Base-by-base conservation (phyloP, 2,888 invertebrate species). In the Venustoraphidia nigricollis region DNA sequence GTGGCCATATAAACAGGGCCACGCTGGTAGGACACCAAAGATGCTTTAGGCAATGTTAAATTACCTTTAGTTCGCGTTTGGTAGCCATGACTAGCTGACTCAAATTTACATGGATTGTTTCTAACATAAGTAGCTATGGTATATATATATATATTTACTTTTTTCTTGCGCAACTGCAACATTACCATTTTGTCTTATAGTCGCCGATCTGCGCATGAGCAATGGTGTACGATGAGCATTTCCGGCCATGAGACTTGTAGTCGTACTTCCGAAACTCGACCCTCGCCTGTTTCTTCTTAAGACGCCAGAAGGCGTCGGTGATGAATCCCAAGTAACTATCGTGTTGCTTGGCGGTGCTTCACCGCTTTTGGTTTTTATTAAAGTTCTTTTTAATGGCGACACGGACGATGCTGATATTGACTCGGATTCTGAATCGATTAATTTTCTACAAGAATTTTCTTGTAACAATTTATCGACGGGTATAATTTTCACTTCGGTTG, bases 271-370 rank as follows among this genome's bases (percentile, higher is more conserved):
- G 54, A 82, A 79, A 62, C 82, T 83, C 1, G 84, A 84, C 9
- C 83, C 47, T n/a, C 46, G 46, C 3, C 40, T 41, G 17, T 41
- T 45, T 3, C 45, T 35, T 36, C 65, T 54, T 27, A 27, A 27
- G 27, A 27, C 27, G 27, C 27, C 27, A 6, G 27, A 27, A 27
- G 27, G 27, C 65, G 58, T 50, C 81, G 65, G n/a, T 71, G 71
- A 51, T 76, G 75, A 41, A 50, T 82, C 81, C 85, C 84, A 86
- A 10, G 84, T 85, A 0, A 85, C 83, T 55, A 84, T 68, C 9
- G 70, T 58, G 52, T 62, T 65, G 50, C 59, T 64, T 1, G 64
- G 56, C 0, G 61, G 57, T 5, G 57, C 54, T 42, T 63, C 62
- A 3, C 55, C 54, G 48, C 59, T 59, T 36, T 56, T 56, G 34